Base-by-base conservation (phyloP, 2,797 vertebrate genomes). In the Protosalanx chinensis region DNA sequence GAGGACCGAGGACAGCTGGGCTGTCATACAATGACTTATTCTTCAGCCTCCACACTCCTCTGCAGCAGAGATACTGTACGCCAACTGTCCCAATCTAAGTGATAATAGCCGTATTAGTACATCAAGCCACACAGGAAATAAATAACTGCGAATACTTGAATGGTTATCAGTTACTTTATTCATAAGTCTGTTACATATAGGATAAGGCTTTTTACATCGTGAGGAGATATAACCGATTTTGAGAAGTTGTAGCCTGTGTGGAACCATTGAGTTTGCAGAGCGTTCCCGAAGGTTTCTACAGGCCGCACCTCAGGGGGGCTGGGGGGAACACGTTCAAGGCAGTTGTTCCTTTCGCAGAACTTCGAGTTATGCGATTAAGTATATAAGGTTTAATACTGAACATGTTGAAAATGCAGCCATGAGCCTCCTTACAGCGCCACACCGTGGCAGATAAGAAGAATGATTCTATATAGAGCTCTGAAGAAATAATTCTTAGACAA, bases 21-120 rank as follows among this genome's bases (percentile, higher is more conserved):
- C 81, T 85, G 89, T 92, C 91, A 85, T 76, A 92, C 90, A 92
- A 91, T 89, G 86, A 91, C 89, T 92, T 92, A 91, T 90, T 92
- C 88, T 91, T 86, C 71, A 83, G 49, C 64, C 73, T 61, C 77
- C 53, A 77, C 76, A 77, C 74, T 64, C 61, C 67, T 49, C 72
- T 58, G 58, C 32, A 74, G 32, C 74, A 75, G 59, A 53, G 51
- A 46, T 6, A 76, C 61, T 67, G 29, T 35, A 76, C 60, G 75
- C 72, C 71, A 81, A 75, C 53, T 58, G 49, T 33, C 30, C 57
- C n/a, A 3, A 27, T 20, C 18, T 4, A 23, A 29, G 46, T 27
- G n/a, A 49, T 49, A 67, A 65, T 13, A 65, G 10, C 23, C 41
- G 30, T 67, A 8, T 49, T 57, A 46, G 18, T 56, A 18, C 23